phyloP scores from a whole-genome alignment of 2,888 invertebrate genomes.

The Tachina fera region DNA sequence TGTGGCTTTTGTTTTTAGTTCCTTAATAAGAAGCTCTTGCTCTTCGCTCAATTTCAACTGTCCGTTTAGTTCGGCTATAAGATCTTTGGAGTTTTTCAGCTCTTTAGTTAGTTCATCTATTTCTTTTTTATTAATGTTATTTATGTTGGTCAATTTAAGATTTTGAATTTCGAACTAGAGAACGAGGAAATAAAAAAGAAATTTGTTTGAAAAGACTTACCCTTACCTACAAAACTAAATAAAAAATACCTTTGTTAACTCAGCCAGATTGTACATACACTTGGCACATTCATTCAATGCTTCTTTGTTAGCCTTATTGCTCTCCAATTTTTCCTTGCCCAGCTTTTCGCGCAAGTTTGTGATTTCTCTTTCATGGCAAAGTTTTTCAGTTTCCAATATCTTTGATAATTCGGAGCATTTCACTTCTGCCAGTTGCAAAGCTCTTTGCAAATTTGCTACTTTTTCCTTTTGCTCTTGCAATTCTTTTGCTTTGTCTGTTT shows the following conservation, averaged over 20 bases:
- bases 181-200: too few species aligned
- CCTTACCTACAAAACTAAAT: not conserved
- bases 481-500: slow-evolving; percentile 83
- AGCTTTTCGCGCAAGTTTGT: slow-evolving; percentile 75
- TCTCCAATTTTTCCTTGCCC: slow-evolving; percentile 75
- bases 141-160: slow-evolving; percentile 78
- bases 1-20: slow-evolving; percentile 86
- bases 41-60: slow-evolving; percentile 83
- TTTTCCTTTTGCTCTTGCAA: slow-evolving; percentile 85
- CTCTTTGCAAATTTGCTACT: slow-evolving; percentile 84
- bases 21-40: slow-evolving; percentile 85
- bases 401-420: slow-evolving; percentile 81
- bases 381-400: slow-evolving; percentile 85
- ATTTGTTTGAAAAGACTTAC: too few species aligned
- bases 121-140: slow-evolving; percentile 77
- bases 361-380: slow-evolving; percentile 79
- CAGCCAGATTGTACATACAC: slow-evolving; percentile 78
- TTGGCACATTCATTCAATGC: slow-evolving; percentile 77
- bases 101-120: slow-evolving; percentile 78
- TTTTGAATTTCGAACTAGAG: slow-evolving; percentile 78
- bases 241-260: slow-evolving; percentile 78
- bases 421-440: slow-evolving; percentile 79
- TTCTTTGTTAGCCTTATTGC: slow-evolving; percentile 73
- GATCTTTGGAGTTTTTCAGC: slow-evolving; percentile 78
- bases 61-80: slow-evolving; percentile 79